A percentile compares a stretch with the other conserved stretches of the same genome.
These are phyloP conservation scores for Oxyruncus cristatus DNA, from an alignment of 2,113 vertebrate species.

Conservation along the genomic window DNA sequence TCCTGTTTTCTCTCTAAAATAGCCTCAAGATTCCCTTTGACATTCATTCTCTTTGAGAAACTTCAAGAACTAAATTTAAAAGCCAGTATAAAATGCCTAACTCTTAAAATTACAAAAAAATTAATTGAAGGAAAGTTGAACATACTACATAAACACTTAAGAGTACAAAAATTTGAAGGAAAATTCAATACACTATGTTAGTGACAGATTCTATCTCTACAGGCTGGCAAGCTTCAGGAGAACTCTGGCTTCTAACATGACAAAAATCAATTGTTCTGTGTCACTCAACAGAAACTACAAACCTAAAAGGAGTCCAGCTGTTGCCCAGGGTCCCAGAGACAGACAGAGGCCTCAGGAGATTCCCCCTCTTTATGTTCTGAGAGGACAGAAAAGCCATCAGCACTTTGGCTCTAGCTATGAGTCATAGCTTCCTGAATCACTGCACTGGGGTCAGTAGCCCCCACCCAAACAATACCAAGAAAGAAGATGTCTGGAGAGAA, in stretches of 20 bases:
- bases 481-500: neutral
- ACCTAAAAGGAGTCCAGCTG: neutral
- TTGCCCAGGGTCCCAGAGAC: neutral
- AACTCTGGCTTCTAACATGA: neutral
- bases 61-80: neutral
- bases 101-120: neutral
- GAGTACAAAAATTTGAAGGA: neutral
- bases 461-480: neutral
- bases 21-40: neutral
- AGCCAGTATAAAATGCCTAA: neutral
- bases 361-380: neutral
- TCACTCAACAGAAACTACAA: neutral
- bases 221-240: neutral
- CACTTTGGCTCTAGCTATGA: neutral
- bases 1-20: neutral
- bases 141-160: neutral
- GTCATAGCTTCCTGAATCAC: neutral
- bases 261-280: neutral
- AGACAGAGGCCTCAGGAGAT: neutral
- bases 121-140: neutral
- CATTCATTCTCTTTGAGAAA: neutral
- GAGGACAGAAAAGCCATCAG: neutral
- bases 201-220: neutral
- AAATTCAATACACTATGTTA: neutral
- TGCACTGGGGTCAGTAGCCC: neutral